Evolutionary conservation across 2,888 invertebrate species (phyloP).

Genomic region (Spodoptera littoralis): DNA sequence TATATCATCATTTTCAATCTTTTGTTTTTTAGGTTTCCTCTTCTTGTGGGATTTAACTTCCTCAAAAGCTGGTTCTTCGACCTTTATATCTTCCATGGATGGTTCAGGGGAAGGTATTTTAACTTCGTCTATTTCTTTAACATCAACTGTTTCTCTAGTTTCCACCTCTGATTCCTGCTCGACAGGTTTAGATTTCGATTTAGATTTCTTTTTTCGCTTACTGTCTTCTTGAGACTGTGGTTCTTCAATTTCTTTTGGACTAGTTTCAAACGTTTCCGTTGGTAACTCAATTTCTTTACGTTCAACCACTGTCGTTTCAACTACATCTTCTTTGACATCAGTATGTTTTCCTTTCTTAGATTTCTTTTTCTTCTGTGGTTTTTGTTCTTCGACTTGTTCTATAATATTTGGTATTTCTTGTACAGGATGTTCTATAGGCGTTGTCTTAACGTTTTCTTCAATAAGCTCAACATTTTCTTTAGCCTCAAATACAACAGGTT

Average conservation of each 20-base stretch:
- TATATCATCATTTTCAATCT: conserved; percentile 69
- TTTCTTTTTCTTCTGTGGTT: conserved; percentile 52
- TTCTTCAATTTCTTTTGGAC: conserved; percentile 12
- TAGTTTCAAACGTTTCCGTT: conserved; percentile 11
- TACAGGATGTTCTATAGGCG: conserved; percentile 52
- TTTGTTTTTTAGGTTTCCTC: conserved; percentile 74
- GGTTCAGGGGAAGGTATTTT: conserved; percentile 24
- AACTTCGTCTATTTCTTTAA: conserved; percentile 17
- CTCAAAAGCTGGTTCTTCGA: conserved; percentile 49
- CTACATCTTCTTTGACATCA: conserved; percentile 28
- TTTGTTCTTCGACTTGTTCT: conserved; percentile 63
- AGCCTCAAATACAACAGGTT: conserved; percentile 52
- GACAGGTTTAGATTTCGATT: conserved; percentile 54
- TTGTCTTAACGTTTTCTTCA: conserved; percentile 47
- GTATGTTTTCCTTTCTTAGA: conserved; percentile 45
- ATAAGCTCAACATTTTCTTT: conserved; percentile 50
- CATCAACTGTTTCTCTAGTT: neutral
- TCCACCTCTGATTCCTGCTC: too few species aligned
- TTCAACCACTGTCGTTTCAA: conserved; percentile 13
- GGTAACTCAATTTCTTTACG: conserved; percentile 14
- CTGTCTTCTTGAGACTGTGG: conserved; percentile 25
- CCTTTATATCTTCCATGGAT: conserved; percentile 6
- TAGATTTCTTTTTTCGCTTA: conserved; percentile 61
- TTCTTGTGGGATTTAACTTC: conserved; percentile 69
- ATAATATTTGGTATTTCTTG: conserved; percentile 56